Evolutionary conservation across 2,113 vertebrate species (phyloP).

Genomic region (Sarotherodon lohbergeri): DNA sequence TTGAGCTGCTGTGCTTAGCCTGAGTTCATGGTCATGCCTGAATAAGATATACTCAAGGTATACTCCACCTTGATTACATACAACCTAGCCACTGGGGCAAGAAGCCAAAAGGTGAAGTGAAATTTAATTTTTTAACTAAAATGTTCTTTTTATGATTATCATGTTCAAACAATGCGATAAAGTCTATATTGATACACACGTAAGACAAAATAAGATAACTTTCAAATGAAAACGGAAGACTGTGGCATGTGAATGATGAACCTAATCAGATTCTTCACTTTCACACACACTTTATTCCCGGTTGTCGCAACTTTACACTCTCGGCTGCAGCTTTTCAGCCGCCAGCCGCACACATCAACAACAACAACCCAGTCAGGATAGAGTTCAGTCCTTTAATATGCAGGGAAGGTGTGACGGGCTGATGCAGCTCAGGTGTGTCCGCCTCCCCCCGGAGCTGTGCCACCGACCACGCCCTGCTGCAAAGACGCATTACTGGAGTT

Average conservation of each 20-base stretch:
- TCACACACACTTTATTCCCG: not conserved
- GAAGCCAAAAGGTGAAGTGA: not conserved
- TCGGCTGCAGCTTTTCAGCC: not conserved
- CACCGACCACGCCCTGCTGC: rapidly evolving
- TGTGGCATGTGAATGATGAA: not conserved
- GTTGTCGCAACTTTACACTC: not conserved
- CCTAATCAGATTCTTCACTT: not conserved
- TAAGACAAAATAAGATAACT: not conserved
- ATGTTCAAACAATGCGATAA: not conserved
- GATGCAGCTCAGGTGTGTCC: not conserved
- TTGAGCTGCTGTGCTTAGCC: not conserved
- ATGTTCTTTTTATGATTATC: not conserved
- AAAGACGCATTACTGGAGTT: not conserved
- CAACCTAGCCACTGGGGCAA: not conserved
- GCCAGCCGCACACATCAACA: not conserved
- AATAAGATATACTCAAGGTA: not conserved
- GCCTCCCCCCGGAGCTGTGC: rapidly evolving
- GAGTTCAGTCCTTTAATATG: not conserved
- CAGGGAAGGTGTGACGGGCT: not conserved
- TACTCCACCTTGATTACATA: not conserved
- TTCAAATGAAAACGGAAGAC: not conserved
- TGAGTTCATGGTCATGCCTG: not conserved
- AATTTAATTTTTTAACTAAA: not conserved
- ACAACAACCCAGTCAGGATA: rapidly evolving
- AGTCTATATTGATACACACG: rapidly evolving